phyloP scores from a whole-genome alignment of 2,113 vertebrate species.

The Mirounga angustirostris region DNA sequence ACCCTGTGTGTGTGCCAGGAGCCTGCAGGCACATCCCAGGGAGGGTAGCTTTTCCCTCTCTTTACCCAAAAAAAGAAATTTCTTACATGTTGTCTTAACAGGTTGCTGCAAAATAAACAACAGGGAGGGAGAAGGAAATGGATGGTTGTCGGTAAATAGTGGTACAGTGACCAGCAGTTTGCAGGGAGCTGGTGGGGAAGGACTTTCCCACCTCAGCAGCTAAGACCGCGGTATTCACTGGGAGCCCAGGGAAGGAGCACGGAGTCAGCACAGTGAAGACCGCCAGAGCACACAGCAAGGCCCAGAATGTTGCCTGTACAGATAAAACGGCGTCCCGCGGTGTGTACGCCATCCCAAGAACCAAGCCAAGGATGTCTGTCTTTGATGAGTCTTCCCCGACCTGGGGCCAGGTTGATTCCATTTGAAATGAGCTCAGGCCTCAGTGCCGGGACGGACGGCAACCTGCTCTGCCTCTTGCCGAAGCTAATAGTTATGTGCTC shows the following conservation, averaged over 20 bases:
- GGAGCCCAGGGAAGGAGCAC: not conserved
- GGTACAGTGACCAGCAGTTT: not conserved
- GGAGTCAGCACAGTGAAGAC: not conserved
- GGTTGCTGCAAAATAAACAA: slow-evolving; percentile 83
- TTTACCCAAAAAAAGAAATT: slow-evolving; percentile 58
- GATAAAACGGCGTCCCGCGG: not conserved
- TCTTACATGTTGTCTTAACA: slow-evolving; percentile 81
- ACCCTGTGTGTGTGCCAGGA: slow-evolving; percentile 69
- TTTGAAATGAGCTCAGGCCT: not conserved
- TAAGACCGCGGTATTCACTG: not conserved
- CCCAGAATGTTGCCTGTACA: not conserved
- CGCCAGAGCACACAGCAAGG: not conserved
- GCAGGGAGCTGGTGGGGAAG: not conserved
- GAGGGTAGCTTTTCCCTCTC: slow-evolving; percentile 51
- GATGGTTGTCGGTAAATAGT: slow-evolving; percentile 80
- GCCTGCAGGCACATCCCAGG: slow-evolving; percentile 67
- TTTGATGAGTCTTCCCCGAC: not conserved
- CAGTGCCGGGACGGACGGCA: not conserved
- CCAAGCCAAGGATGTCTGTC: not conserved
- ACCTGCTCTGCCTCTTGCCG: not conserved
- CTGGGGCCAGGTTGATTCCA: not conserved
- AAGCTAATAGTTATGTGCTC: not conserved
- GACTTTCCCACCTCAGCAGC: not conserved
- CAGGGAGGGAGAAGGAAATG: slow-evolving; percentile 62
- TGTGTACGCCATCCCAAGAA: not conserved